These are phyloP conservation scores for Thalpophila matura DNA, from an alignment of 2,888 invertebrate genomes.

Conservation along the genomic window DNA sequence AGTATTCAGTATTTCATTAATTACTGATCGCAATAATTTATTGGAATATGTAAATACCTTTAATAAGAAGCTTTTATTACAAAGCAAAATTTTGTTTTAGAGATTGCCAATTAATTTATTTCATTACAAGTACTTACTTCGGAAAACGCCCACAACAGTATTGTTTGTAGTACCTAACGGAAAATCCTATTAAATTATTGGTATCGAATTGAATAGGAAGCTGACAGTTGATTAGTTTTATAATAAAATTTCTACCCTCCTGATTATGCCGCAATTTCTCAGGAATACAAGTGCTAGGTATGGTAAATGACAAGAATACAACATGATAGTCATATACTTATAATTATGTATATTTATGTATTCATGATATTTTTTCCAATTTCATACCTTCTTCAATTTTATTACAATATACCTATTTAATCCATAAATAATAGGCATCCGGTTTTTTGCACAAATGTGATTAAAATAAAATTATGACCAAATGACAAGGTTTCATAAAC, in stretches of 20 bases:
- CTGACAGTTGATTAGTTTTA: slow-evolving; percentile 66
- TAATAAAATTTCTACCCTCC: slow-evolving; percentile 66
- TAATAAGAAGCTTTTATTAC: not conserved
- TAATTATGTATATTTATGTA: no score
- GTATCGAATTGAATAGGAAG: slow-evolving; percentile 56
- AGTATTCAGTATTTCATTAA: not conserved
- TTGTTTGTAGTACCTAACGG: slow-evolving; percentile 45
- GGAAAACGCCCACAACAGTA: slow-evolving; percentile 36
- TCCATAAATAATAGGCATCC: no score
- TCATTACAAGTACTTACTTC: slow-evolving; percentile 1
- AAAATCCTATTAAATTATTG: slow-evolving; percentile 55
- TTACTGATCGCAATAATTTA: not conserved
- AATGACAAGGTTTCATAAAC: not conserved
- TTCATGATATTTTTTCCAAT: no score
- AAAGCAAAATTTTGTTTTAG: not conserved
- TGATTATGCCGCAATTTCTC: slow-evolving; percentile 37
- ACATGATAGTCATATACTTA: no score
- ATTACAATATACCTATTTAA: no score
- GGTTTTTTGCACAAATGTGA: no score
- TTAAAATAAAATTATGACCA: no score
- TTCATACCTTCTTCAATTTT: no score
- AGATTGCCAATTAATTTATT: slow-evolving; percentile 24
- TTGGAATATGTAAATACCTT: not conserved
- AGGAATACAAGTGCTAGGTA: slow-evolving; percentile 23
- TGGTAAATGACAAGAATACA: no score